A percentile compares a stretch with the other conserved stretches of the same genome.
Conservation (phyloP, 2,797 vertebrate genomes). For the Ficedula albicollis region DNA sequence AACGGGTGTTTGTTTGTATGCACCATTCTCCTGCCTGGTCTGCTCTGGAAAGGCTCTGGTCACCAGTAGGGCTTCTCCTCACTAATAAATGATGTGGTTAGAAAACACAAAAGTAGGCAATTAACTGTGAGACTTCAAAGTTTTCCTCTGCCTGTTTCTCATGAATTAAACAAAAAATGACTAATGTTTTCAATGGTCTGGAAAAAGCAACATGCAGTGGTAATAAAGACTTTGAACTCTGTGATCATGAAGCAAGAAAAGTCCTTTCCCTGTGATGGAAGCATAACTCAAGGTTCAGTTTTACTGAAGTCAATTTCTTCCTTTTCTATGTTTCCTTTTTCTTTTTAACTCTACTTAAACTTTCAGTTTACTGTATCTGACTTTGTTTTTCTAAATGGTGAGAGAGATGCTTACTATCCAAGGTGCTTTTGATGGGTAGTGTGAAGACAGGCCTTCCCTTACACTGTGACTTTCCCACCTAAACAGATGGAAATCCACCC, state of each 20-base stretch:
- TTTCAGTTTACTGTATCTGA: neutral
- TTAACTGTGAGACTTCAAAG: neutral
- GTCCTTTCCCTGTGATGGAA: neutral
- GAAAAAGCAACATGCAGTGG: neutral
- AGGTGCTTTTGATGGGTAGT: neutral
- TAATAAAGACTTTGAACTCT: neutral
- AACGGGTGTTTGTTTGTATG: neutral
- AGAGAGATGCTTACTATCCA: neutral
- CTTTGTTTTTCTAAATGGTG: neutral
- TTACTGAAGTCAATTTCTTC: neutral
- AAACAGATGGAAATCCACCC: conserved; percentile 49
- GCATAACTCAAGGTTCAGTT: neutral
- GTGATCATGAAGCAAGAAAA: neutral
- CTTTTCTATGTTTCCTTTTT: neutral
- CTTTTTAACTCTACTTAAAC: neutral
- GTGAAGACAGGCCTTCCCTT: conserved; percentile 5
- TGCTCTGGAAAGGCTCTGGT: neutral
- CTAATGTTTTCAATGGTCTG: neutral
- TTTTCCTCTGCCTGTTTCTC: neutral
- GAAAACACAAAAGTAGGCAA: neutral
- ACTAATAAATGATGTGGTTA: neutral
- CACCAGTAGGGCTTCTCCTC: neutral
- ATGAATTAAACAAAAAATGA: conserved; percentile 13
- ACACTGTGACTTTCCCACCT: neutral
- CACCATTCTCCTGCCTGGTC: neutral